A percentile compares a stretch with the other conserved stretches of the same genome.
These are phyloP conservation scores for Hippocampus guttulatus DNA, from an alignment of 2,113 vertebrate genomes.

Conservation along the genomic window DNA sequence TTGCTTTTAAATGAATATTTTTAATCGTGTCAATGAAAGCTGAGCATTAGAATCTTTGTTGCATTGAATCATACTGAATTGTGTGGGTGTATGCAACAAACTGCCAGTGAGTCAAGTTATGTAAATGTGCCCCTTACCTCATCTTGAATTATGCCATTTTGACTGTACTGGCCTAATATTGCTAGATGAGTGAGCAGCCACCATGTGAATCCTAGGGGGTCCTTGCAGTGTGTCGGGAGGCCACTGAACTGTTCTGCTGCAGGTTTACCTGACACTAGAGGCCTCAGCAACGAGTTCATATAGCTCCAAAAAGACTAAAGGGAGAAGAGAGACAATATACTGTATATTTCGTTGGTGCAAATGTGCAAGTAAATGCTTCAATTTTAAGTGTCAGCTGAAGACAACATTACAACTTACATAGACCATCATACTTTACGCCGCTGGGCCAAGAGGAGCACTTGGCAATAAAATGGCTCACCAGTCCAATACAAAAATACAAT, in stretches of 20 bases:
- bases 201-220: slow-evolving; percentile 87
- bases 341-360: not conserved
- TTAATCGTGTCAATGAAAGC: too few species aligned
- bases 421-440: too few species aligned
- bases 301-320: slow-evolving; percentile 86
- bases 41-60: not conserved
- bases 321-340: slow-evolving; percentile 36
- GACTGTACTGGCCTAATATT: slow-evolving; percentile 78
- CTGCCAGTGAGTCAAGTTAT: not conserved
- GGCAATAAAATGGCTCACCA: too few species aligned
- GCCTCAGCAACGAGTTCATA: slow-evolving; percentile 77
- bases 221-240: slow-evolving; percentile 77
- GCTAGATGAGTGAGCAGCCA: slow-evolving; percentile 87
- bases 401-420: too few species aligned
- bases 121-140: slow-evolving; percentile 68
- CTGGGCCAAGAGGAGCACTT: too few species aligned
- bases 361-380: too few species aligned
- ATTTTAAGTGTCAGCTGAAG: too few species aligned
- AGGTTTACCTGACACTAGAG: slow-evolving; percentile 54
- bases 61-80: not conserved
- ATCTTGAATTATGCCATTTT: slow-evolving; percentile 74
- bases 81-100: not conserved
- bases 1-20: too few species aligned
- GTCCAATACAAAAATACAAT: too few species aligned
- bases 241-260: slow-evolving; percentile 44